phyloP scores from a whole-genome alignment of 2,888 invertebrate genomes.

The Cheiracanthium punctorium region DNA sequence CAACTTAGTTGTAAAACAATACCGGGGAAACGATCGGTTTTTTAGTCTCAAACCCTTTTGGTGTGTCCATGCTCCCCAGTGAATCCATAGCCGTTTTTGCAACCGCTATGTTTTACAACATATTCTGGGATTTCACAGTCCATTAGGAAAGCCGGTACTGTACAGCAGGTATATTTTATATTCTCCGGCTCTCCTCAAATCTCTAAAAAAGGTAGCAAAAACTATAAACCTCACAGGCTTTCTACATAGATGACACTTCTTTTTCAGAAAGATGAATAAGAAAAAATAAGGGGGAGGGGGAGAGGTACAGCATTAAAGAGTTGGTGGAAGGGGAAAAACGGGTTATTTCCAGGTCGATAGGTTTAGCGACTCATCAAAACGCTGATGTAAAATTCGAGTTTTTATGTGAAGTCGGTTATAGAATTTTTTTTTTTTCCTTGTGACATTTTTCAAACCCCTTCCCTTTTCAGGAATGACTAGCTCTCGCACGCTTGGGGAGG shows the following conservation, averaged over 20 bases:
- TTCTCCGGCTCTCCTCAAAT: conserved; percentile 48
- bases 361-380: conserved; percentile 68
- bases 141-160: conserved; percentile 48
- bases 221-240: conserved; percentile 55
- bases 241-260: conserved; percentile 39
- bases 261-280: not conserved
- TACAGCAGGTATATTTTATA: conserved; percentile 57
- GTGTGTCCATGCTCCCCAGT: conserved; percentile 34
- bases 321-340: conserved; percentile 56
- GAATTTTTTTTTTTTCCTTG: conserved; percentile 45
- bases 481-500: conserved; percentile 45
- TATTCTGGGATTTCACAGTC: conserved; percentile 56
- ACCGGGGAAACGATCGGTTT: conserved; percentile 39
- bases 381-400: conserved; percentile 65
- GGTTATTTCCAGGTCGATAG: conserved; percentile 69
- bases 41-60: not conserved
- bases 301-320: conserved; percentile 55
- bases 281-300: conserved; percentile 9
- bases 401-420: conserved; percentile 65
- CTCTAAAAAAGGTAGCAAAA: conserved; percentile 41
- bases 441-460: conserved; percentile 49
- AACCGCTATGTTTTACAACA: conserved; percentile 44
- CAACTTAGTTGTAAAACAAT: conserved; percentile 58
- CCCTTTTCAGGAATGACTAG: conserved; percentile 65
- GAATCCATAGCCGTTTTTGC: conserved; percentile 31